Evolutionary conservation across 2,113 vertebrate species (phyloP).

Genomic region (Lophius piscatorius): DNA sequence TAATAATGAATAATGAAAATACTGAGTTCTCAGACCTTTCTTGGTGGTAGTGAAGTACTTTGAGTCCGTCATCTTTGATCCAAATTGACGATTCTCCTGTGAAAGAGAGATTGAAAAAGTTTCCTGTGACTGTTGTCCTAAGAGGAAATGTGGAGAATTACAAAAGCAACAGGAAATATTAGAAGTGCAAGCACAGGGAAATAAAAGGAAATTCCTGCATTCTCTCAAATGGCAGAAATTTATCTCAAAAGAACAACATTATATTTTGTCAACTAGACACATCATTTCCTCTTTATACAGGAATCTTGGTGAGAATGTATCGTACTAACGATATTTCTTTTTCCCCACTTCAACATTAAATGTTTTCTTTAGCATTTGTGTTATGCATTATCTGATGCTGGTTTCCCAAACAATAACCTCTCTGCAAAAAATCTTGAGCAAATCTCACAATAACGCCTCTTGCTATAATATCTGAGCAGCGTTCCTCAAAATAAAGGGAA

Average conservation of each 20-base stretch:
- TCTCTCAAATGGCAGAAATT: constrained; percentile 31
- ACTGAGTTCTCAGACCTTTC: constrained; percentile 85
- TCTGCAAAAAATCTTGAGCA: neutral
- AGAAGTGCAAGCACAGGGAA: constrained; percentile 69
- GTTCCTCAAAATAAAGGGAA: neutral
- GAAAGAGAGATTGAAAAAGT: constrained; percentile 30
- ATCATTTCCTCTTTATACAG: constrained; percentile 1
- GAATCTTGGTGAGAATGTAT: constrained; percentile 33
- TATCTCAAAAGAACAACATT: constrained; percentile 51
- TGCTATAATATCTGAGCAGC: neutral
- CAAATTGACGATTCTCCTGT: constrained; percentile 82
- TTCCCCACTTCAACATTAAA: constrained; percentile 4
- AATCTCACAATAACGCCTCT: neutral
- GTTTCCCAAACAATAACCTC: neutral
- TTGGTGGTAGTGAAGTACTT: constrained; percentile 99
- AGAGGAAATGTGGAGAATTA: constrained; percentile 39
- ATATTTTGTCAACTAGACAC: constrained; percentile 23
- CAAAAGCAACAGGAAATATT: constrained; percentile 65
- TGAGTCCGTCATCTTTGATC: constrained; percentile 96
- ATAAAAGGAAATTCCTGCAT: constrained; percentile 69
- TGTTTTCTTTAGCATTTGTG: constrained; percentile 3
- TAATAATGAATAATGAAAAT: neutral
- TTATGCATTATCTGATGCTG: constrained; percentile 50
- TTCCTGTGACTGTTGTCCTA: constrained; percentile 13
- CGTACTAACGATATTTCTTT: constrained; percentile 6